phyloP scores from a whole-genome alignment of 2,113 vertebrate species.

The Prietella phreatophila region DNA sequence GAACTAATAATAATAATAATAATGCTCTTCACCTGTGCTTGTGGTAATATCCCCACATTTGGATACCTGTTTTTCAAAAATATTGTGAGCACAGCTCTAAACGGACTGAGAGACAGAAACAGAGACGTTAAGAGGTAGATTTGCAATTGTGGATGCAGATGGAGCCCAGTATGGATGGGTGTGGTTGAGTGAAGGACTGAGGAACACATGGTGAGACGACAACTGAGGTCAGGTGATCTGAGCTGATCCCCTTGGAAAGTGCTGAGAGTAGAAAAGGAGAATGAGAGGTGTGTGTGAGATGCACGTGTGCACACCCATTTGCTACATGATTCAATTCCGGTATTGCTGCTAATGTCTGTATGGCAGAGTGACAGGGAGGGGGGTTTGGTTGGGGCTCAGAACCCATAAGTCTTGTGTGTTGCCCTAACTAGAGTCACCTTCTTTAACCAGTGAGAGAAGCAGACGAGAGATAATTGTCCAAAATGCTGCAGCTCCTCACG shows the following conservation, averaged over 20 bases:
- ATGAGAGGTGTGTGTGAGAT: constrained; percentile 39
- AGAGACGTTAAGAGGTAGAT: constrained; percentile 92
- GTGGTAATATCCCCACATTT: constrained; percentile 64
- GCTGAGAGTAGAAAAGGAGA: constrained; percentile 38
- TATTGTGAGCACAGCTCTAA: constrained; percentile 73
- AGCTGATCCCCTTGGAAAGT: constrained; percentile 48
- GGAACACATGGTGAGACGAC: constrained; percentile 56
- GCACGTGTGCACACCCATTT: constrained; percentile 60
- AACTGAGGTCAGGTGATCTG: constrained; percentile 50
- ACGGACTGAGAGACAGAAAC: constrained; percentile 58
- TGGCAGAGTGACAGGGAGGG: constrained; percentile 60
- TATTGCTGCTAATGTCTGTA: constrained; percentile 71
- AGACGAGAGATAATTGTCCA: constrained; percentile 12
- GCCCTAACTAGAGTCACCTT: constrained; percentile 24
- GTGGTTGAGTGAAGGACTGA: constrained; percentile 47
- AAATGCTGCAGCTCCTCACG: constrained; percentile 8
- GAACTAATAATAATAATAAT: constrained; percentile 51
- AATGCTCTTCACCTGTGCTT: constrained; percentile 71
- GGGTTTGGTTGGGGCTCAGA: constrained; percentile 40
- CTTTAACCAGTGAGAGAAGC: constrained; percentile 19
- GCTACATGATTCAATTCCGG: constrained; percentile 79
- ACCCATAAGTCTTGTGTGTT: constrained; percentile 47
- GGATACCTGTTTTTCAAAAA: constrained; percentile 73
- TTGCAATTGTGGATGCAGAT: constrained; percentile 82
- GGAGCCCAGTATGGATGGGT: constrained; percentile 45